Evolutionary conservation across 2,113 vertebrate genomes (phyloP).

Genomic region (Anhinga rufa): DNA sequence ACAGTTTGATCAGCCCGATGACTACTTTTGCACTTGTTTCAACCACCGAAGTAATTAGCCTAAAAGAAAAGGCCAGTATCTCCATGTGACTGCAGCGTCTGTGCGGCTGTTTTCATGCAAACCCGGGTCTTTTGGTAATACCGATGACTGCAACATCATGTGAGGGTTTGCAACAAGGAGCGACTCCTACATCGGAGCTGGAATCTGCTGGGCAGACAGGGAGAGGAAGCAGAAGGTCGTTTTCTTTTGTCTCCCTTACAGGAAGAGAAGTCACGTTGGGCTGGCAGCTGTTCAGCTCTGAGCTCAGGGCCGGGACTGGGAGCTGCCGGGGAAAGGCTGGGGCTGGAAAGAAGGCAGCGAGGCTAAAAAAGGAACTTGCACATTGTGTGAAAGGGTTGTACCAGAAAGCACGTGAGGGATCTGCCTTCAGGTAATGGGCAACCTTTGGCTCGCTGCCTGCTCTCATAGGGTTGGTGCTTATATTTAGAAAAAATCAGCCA

Average conservation of each 20-base stretch:
- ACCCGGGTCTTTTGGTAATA: background rate
- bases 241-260: background rate
- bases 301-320: background rate
- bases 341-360: background rate
- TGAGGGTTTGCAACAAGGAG: slow-evolving; percentile 41
- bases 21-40: background rate
- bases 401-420: background rate
- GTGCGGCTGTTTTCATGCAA: background rate
- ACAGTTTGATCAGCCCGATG: background rate
- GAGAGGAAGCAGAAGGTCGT: background rate
- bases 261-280: slow-evolving; percentile 35
- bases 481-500: background rate
- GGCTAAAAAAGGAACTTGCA: background rate
- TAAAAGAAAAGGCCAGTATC: background rate
- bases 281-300: background rate
- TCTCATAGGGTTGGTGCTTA: background rate
- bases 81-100: background rate
- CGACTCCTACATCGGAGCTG: background rate
- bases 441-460: background rate
- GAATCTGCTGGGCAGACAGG: background rate
- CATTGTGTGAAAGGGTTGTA: background rate
- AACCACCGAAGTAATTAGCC: background rate
- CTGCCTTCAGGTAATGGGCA: background rate
- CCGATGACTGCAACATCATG: slow-evolving; percentile 46
- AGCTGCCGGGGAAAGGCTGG: background rate